Base-by-base conservation (phyloP, 2,113 vertebrate genomes). In the Calyptomena viridis region DNA sequence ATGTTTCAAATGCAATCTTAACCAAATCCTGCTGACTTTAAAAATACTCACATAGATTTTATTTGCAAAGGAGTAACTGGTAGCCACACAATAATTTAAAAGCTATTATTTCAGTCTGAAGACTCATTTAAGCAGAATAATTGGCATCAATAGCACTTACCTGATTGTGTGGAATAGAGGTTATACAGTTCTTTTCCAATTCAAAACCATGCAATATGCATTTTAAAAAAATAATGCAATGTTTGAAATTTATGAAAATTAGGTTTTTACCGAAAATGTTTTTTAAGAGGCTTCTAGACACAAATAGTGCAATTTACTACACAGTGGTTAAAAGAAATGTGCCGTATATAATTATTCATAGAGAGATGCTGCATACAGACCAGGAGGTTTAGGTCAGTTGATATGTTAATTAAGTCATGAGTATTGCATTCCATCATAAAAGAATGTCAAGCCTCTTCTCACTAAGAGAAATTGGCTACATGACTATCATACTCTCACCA, bases 71-170 rank as follows among this genome's bases (percentile, higher is more conserved):
- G 39, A 58, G 33, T 49, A 73, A 9, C 23, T 62, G 95, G 52
- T 85, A 85, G 39, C 42, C 91, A 74, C 33, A 75, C 35, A 84
- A 71, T 71, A 91, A 94, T 75, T 85, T 60, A 92, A 93, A 92
- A 44, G 28, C 68, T 69, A 67, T 89, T 87, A 77, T 71, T 97
- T 95, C 74, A 93, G 40, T 33, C 28, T 33, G 66, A 97, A 84
- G 75, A 91, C 49, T 89, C 68, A 87, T 67, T 95, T 94, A 95
- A 94, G 72, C 68, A 94, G 71, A 97, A 88, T 76, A 97, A 97
- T 46, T 94, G 58, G 42, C 47, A 97, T 96, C 93, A 90, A 89
- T 84, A 92, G 82, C 84, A 98, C 98, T 98, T 98, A 98, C 98
- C 97, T 98, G 96, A 62, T 55, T 72, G 64, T 85, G 92, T 63